Evolutionary conservation across 2,113 vertebrate species (phyloP), one percentile per base, ranked within the genome.

Genomic region (Astur gentilis): DNA sequence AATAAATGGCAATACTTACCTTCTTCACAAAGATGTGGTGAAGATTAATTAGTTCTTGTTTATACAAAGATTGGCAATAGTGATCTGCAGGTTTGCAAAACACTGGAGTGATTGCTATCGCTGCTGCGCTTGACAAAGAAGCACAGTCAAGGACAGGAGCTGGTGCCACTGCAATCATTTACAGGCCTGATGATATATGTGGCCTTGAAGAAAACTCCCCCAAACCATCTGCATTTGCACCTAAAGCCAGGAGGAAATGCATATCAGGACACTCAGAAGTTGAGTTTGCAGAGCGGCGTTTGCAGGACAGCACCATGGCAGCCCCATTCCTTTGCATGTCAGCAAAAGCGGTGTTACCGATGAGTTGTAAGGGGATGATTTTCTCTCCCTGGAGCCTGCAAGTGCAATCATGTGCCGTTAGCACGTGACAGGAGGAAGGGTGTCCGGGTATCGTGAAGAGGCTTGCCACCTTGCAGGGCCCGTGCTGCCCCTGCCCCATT

Each of bases 1-100:
- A 95, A 91, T 87, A 95, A 95, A 92, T 64, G 94, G 87, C 95
- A 92, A 93, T 78, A 82, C 83, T 69, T 92, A 75, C 65, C 72
- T 93, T 73, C 80, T 62, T 86, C 69, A 55, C 76, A 45, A 89
- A 91, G 87, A 95, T 87, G 69, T 61, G 83, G 60, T 77, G 83
- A 96, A 96, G 96, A 96, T 95, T 92, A 94, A 96, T 96, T 96
- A 97, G 86, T 47, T 90, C 64, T 55, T 93, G 80, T 84, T 97
- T 76, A 58, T 58, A 83, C 26, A 34, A 81, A 97, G 92, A 93
- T 89, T 78, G 90, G 83, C 92, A 94, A 36, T 23, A 62, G 94
- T 55, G 92, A 90, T 95, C 83, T 85, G 70, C 92, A 79, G 87
- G 81, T 82, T 91, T 94, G 86, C 94, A 92, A 84, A 95, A 90